Evolutionary conservation across 2,888 invertebrate genomes (phyloP), one percentile per base, ranked within the genome.

Genomic region (Oscheius sp.): DNA sequence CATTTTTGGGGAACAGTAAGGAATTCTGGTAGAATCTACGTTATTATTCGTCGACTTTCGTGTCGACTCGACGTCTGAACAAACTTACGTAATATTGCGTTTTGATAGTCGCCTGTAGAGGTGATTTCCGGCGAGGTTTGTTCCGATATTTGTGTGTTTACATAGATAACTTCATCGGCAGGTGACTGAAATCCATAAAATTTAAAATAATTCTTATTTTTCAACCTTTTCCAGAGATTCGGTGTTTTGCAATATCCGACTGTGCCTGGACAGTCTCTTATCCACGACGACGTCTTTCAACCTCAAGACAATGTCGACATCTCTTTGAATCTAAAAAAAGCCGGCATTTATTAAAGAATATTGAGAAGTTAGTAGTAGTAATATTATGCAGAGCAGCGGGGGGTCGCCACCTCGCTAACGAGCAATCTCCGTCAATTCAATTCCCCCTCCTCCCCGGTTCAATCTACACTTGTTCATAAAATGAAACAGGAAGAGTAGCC

Each of bases 161-260:
- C 84, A 78, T 87, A 87, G 52, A 85, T 85, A 6, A 83, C 83
- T 68, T 84, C 82, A 25, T 81, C 83, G 52, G 64, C 68, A 68
- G 63, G 75, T 69, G 46, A 73, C 69, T 56, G 21, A 12, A 45
- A 16, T 49, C 35, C 35, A 35, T 35, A 21, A 7, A 58, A 58
- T 29, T 58, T n/a, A 21, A 23, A 25, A 23, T 25, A 56, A 56
- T 56, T 3, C 35, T 29, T 29, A 13, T 12, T 21, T 61, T 16
- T 29, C 13, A 61, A 43, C 41, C 35, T 59, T 6, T 27, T 35
- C 35, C 9, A 35, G 9, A 35, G 35, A 35, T 35, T 35, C 61
- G 0, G 45, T 61, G 23, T 21, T 55, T 18, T 61, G 61, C 13
- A 61, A 43, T 21, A 7, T 29, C 16, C 68, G 7, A 52, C 69